Conservation (phyloP, 2,888 invertebrate genomes). For the Platycheirus albimanus region DNA sequence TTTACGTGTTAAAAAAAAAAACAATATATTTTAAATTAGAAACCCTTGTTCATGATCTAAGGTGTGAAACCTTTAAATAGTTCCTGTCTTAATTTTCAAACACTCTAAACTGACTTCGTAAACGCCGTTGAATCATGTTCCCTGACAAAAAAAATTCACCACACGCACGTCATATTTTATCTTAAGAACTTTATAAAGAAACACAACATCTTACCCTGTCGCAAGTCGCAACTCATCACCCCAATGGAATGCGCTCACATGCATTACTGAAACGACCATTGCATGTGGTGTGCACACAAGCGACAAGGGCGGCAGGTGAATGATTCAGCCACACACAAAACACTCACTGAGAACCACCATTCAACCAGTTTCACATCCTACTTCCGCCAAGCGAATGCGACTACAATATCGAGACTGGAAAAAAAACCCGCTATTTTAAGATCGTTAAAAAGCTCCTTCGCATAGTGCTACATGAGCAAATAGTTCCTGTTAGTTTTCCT, state of each 20-base stretch:
- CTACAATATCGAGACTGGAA: constrained; percentile 18
- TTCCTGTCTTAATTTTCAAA: no score
- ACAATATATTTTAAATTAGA: no score
- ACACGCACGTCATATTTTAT: no score
- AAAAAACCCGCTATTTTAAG: constrained; percentile 30
- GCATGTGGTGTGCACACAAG: constrained; percentile 22
- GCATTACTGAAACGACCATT: constrained; percentile 49
- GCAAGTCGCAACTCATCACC: constrained; percentile 66
- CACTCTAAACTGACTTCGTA: constrained; percentile 37
- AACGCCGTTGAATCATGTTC: constrained; percentile 57
- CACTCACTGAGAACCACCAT: constrained; percentile 44
- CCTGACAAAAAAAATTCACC: constrained; percentile 45
- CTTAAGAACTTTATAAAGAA: constrained; percentile 22
- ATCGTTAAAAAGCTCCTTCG: constrained; percentile 64
- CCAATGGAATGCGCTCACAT: constrained; percentile 62
- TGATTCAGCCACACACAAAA: constrained; percentile 61
- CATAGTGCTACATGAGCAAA: constrained; percentile 12
- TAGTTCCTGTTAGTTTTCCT: constrained; percentile 19
- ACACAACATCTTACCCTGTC: constrained; percentile 42
- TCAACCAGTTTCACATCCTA: constrained; percentile 68
- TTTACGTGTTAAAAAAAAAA: no score
- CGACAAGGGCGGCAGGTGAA: constrained; percentile 66
- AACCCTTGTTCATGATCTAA: no score
- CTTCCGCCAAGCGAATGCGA: constrained; percentile 61
- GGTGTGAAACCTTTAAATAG: no score